Evolutionary conservation across 1,140 invertebrate genomes (phyloP), one percentile per base, ranked within the genome.

Genomic region (Plodia interpunctella): DNA sequence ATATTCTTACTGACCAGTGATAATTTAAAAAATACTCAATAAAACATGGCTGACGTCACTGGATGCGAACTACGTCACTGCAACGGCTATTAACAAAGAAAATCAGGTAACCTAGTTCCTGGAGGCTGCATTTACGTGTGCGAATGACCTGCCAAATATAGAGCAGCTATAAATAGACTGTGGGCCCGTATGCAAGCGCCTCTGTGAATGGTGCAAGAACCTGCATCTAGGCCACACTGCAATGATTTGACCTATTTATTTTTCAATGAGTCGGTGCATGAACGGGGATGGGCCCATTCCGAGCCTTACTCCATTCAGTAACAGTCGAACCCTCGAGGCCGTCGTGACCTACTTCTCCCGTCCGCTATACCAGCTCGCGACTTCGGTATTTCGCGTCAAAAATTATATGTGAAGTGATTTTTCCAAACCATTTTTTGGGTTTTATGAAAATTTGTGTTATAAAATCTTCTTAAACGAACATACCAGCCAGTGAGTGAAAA

Each of bases 161-260:
- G 86, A 83, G 68, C 86, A 72, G 67, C 81, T 88, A 88, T 80
- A 79, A 77, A 84, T 88, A 86, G 83, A 57, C 65, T 54, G 74
- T 74, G 78, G 76, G 69, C 69, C 66, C 62, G 73, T 63, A 65
- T 71, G 68, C 66, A 73, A n/a, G 64, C 68, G 57, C 66, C 51
- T 67, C 73, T 68, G 68, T 82, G 82, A 85, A 78, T 88, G 78
- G 79, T 78, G 81, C 83, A 83, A 70, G 63, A 61, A 65, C 74
- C 73, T 78, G 74, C 78, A 88, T 79, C 61, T 81, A 73, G 83
- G 76, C 57, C 78, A 82, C 83, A 75, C 76, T 87, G 86, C 86
- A 88, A 86, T 87, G 77, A 86, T 86, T 76, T 88, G 83, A 88
- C 86, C 86, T 87, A 88, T 79, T 76, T 88, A 85, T 85, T 84